These are phyloP conservation scores for Aphelinus certus DNA, from an alignment of 1,140 invertebrate genomes.

Conservation along the genomic window DNA sequence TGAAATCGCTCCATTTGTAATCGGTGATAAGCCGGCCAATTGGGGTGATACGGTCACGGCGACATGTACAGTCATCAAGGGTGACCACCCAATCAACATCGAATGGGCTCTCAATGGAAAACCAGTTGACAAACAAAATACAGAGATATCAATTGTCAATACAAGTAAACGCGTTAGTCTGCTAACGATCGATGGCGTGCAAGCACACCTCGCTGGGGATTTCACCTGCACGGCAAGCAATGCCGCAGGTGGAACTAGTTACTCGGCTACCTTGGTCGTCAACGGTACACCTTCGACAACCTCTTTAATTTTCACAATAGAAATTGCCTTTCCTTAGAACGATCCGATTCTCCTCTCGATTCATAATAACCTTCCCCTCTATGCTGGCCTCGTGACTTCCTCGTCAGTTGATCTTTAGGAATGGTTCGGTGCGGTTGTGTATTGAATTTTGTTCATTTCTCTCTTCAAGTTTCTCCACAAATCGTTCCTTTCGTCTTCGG, in stretches of 20 bases:
- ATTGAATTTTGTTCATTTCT: no score
- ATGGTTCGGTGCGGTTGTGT: no score
- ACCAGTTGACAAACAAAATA: slow-evolving; percentile 23
- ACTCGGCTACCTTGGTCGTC: slow-evolving; percentile 52
- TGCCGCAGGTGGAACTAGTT: slow-evolving; percentile 57
- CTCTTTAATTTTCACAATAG: not conserved
- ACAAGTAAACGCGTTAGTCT: slow-evolving; percentile 40
- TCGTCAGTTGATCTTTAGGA: no score
- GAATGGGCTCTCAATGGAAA: slow-evolving; percentile 41
- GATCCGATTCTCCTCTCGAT: not conserved
- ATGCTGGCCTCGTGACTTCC: not conserved
- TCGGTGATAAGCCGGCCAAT: slow-evolving; percentile 52
- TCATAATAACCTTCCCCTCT: not conserved
- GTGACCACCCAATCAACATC: slow-evolving; percentile 54
- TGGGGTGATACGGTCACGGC: slow-evolving; percentile 59
- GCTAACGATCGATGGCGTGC: slow-evolving; percentile 47
- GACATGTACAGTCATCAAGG: slow-evolving; percentile 53
- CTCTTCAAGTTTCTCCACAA: slow-evolving; percentile 70
- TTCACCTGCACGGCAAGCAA: slow-evolving; percentile 56
- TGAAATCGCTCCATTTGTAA: slow-evolving; percentile 47
- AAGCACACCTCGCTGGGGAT: slow-evolving; percentile 53
- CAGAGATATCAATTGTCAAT: slow-evolving; percentile 37
- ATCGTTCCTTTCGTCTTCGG: slow-evolving; percentile 73
- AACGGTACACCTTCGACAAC: slow-evolving; percentile 42
- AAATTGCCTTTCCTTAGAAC: not conserved